Evolutionary conservation across 23 tunicate species (phyloP), one percentile per base, ranked within the genome.

Genomic region (Ascidia mentula): DNA sequence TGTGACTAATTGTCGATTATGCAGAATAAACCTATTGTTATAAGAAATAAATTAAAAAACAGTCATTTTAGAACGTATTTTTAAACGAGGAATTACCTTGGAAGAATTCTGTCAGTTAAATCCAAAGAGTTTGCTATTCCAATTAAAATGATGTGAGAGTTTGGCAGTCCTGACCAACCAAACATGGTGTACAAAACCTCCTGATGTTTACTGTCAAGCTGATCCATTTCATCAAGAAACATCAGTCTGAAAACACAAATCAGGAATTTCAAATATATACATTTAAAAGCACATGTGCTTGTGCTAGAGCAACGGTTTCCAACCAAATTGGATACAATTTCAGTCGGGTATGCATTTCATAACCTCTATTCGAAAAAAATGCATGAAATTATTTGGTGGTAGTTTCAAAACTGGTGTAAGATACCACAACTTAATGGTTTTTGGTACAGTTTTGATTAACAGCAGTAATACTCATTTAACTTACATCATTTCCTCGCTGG

Each of bases 151-250:
- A 96, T 59, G 40, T 72, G 69, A 6, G 99, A 96, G 59, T 87
- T 84, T 37, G 36, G 35, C 17, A 82, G 40, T 24, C 86, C 17
- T 20, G 90, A 72, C 89, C 91, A 84, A 5, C 86, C 97, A 78
- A 96, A 96, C 76, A 96, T 82, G 18, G 85, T 88, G 87, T 96
- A 96, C 28, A 96, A 60, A 74, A 96, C 93, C 79, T 90, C 92
- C 34, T 89, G 91, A 61, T 89, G 59, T 65, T 86, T 89, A 45
- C 89, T 78, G 59, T 82, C 86, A 4, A 90, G 81, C 46, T 96
- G 99, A 69, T 96, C 99, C 99, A 96, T 96, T 78, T 96, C 99
- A 92, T 96, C 99, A 37, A 96, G 72, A 28, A 90, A 32, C 39
- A 96, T 33, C 17, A 96, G 59, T 18, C 96, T 96, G 71, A 73